Base-by-base conservation (phyloP, 2,888 invertebrate genomes). In the Agonopterix alstromeriana region DNA sequence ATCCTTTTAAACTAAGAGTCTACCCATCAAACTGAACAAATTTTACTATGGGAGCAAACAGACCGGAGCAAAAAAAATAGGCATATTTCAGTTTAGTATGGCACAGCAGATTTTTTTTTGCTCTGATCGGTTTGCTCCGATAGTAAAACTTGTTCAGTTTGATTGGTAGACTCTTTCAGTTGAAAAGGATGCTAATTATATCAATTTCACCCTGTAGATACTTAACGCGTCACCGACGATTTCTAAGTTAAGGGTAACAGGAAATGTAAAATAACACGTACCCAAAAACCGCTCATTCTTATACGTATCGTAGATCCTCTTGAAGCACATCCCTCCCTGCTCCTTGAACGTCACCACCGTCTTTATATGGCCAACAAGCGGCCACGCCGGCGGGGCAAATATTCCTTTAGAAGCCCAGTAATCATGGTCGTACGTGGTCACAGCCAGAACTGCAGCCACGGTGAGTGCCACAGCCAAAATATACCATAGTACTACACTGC, bases 281-380 rank as follows among this genome's bases (percentile, higher is more conserved):
- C 88, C 88, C 50, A 88, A 68, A 73, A 78, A 79, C 53, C 72
- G 65, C 47, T 77, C 65, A 53, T 81, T 60, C 58, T 67, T 82
- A 54, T 84, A 77, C 0, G 67, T 69, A 49, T 88, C 82, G 42
- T 88, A 88, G 45, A 87, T 79, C 54, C 75, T 77, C 54, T 85
- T 80, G 58, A 86, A 88, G 52, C 81, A 82, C 62, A 84, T 72
- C 0, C 87, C 88, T 1, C 83, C 82, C 62, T 88, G 88, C 54
- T 87, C 87, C 59, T 77, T 80, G 51, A 86, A 82, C 38, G 72
- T 67, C 8, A 82, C 79, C 51, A 87, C 82, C 0, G 82, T 63
- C 46, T 71, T 58, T 35, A 87, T 87, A 53, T 88, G 86, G 1
- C 88, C 88, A 0, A 87, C 84, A 2, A 88, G 57, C 0, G 85